These are phyloP conservation scores for Coendou prehensilis DNA, from an alignment of 2,797 vertebrate genomes.

Conservation along the genomic window DNA sequence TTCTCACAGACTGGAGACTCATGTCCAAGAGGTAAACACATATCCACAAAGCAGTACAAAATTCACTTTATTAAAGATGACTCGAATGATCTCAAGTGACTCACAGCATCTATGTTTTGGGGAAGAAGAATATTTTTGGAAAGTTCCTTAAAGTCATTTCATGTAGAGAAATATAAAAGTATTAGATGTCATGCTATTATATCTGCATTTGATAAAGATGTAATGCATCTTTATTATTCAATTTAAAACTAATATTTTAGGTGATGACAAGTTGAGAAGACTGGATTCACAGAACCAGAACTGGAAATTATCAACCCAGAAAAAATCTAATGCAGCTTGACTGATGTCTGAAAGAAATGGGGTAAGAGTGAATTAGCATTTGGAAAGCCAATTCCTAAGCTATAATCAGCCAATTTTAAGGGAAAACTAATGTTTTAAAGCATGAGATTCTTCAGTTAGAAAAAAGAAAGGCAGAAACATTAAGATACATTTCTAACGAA, in stretches of 20 bases:
- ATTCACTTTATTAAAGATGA: constrained; percentile 30
- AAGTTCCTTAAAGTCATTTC: constrained; percentile 53
- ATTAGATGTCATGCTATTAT: constrained; percentile 12
- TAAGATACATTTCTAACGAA: constrained; percentile 39
- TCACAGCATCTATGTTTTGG: constrained; percentile 31
- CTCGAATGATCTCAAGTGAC: constrained; percentile 29
- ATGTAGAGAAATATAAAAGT: neutral
- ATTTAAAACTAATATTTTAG: constrained; percentile 78
- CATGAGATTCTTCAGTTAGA: neutral
- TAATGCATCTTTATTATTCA: constrained; percentile 67
- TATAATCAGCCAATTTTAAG: constrained; percentile 53
- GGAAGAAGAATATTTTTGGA: neutral
- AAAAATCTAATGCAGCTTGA: constrained; percentile 69
- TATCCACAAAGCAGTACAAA: neutral
- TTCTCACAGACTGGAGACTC: neutral
- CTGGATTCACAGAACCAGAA: constrained; percentile 62
- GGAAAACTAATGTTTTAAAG: constrained; percentile 61
- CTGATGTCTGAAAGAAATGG: constrained; percentile 67
- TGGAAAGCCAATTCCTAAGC: constrained; percentile 49
- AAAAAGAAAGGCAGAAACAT: constrained; percentile 4
- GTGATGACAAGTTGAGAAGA: constrained; percentile 77
- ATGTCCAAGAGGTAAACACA: neutral
- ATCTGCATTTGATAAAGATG: constrained; percentile 70
- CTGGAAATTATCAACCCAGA: constrained; percentile 77
- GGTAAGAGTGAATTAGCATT: constrained; percentile 20